Evolutionary conservation across 2,113 vertebrate genomes (phyloP).

Genomic region (Piaya cayana): DNA sequence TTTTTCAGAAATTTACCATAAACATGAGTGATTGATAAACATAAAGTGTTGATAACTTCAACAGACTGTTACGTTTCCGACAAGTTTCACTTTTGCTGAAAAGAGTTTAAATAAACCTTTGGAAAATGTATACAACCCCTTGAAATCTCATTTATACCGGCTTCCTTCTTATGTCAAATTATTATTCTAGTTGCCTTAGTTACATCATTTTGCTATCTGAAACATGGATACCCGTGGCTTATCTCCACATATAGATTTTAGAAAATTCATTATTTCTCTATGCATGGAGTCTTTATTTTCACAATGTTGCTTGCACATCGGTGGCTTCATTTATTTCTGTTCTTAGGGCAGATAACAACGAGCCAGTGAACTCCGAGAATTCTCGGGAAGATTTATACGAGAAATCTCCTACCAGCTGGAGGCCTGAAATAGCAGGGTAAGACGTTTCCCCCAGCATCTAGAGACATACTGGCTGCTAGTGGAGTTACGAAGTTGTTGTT

Average conservation of each 20-base stretch:
- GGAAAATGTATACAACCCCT: constrained; percentile 18
- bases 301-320: background rate
- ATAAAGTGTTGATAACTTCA: constrained; percentile 5
- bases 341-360: background rate
- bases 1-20: background rate
- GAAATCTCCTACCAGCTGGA: background rate
- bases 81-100: constrained; percentile 17
- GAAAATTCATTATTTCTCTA: constrained; percentile 13
- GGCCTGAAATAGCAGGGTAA: background rate
- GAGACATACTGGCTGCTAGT: background rate
- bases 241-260: constrained; percentile 34
- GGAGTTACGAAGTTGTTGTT: background rate
- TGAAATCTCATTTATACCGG: constrained; percentile 18
- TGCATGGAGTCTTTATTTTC: constrained; percentile 13
- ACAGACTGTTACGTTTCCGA: background rate
- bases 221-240: constrained; percentile 26
- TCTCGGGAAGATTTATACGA: background rate
- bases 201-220: constrained; percentile 33
- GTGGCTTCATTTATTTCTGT: constrained; percentile 21
- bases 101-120: constrained; percentile 20
- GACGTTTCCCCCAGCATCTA: background rate
- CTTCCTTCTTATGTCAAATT: constrained; percentile 35
- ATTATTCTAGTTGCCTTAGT: constrained; percentile 55
- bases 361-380: background rate
- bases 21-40: background rate